Conservation (phyloP, 2,797 vertebrate genomes). For the Ctenosaura bakeri region DNA sequence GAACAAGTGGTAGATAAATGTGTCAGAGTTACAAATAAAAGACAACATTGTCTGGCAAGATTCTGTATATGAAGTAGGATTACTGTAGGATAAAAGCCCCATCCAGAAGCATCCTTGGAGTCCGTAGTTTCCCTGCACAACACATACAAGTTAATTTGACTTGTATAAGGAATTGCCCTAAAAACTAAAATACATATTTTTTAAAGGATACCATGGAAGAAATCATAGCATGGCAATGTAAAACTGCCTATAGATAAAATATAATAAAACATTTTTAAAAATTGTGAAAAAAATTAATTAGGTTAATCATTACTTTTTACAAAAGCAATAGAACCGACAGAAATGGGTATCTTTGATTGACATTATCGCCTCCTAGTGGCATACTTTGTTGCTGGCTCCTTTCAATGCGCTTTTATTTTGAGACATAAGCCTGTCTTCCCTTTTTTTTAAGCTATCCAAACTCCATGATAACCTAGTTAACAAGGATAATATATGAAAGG, state of each 20-base stretch:
- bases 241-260: background rate
- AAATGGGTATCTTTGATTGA: background rate
- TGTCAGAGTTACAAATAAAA: background rate
- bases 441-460: background rate
- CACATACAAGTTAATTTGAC: background rate
- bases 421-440: too few relatives aligned
- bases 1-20: background rate
- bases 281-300: background rate
- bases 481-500: background rate
- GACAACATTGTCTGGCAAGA: background rate
- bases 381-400: background rate
- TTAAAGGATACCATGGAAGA: too few relatives aligned
- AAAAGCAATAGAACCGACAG: background rate
- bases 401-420: background rate
- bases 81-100: background rate
- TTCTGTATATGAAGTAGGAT: background rate
- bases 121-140: too few relatives aligned
- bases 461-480: background rate
- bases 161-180: background rate
- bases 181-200: background rate
- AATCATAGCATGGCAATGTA: background rate
- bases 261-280: background rate
- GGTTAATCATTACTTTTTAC: background rate
- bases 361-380: background rate
- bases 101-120: too few relatives aligned